Evolutionary conservation across 2,113 vertebrate species (phyloP), one percentile per base, ranked within the genome.

Genomic region (rabbit (Oryctolagus cuniculus)): DNA sequence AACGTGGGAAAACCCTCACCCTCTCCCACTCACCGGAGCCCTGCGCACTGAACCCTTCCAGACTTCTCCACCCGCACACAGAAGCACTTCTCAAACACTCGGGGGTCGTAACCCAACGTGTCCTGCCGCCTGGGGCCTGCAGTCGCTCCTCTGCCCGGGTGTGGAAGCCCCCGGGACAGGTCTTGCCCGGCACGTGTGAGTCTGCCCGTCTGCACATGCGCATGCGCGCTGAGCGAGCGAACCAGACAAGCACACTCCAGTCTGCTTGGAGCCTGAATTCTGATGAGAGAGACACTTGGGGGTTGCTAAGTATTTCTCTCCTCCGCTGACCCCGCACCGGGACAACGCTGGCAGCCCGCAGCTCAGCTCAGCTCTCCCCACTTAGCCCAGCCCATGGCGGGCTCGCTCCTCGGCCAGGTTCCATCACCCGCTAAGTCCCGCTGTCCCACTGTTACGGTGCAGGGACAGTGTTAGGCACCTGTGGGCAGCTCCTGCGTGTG

Each of bases 311-410:
- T 12, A 17, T 15, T 63, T 36, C 49, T 55, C 44, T n/a, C 31
- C 24, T 2, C 3, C 17, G 12, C 55, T 58, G 55, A 17, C 55
- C 55, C 55, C 55, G 44, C 44, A 44, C 44, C 44, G 7, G 38
- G 38, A 38, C 38, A 38, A 38, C 38, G 38, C 38, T 55, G 53
- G 53, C 53, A 55, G 17, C 12, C 55, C 13, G 12, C 17, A 58
- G 55, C 55, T 58, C 17, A 17, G 55, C 55, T 58, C 6, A 2
- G 29, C 22, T 53, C 82, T 49, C 53, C 38, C 70, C 1, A 6
- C 4, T 25, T 1, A 21, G 5, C 70, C 63, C 61, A 66, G 31
- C 38, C 10, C n/a, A 6, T 31, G 10, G 0, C 0, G 1, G 4
- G 1, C 29, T 55, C 38, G 75, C 25, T 85, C 44, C 36, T 61